Evolutionary conservation across 2,797 vertebrate species (phyloP).

Genomic region (Danio albolineatus): DNA sequence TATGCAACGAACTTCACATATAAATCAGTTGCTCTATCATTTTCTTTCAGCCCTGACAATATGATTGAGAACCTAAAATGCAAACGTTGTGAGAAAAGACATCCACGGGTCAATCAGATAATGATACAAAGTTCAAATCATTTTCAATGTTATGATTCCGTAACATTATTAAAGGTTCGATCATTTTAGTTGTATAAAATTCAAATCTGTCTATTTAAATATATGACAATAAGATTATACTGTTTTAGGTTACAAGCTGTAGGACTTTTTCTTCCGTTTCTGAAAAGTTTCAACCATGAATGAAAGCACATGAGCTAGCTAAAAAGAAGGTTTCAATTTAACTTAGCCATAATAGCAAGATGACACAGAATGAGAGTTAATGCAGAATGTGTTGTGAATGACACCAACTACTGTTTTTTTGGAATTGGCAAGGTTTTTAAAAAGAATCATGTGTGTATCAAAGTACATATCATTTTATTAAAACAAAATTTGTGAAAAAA

Average conservation of each 20-base stretch:
- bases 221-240: neutral
- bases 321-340: neutral
- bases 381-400: neutral
- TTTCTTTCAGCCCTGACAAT: neutral
- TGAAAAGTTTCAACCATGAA: neutral
- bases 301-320: neutral
- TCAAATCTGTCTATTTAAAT: constrained; percentile 1
- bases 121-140: neutral
- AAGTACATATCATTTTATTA: neutral
- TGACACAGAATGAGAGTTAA: neutral
- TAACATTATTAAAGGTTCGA: constrained; percentile 1
- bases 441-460: no score
- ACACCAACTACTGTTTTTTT: neutral
- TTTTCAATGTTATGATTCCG: constrained; percentile 1
- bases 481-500: neutral
- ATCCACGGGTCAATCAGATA: neutral
- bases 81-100: neutral
- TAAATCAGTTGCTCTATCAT: neutral
- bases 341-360: neutral
- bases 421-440: neutral
- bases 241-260: neutral
- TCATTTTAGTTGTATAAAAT: neutral
- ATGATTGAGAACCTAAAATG: neutral
- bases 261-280: constrained; percentile 1
- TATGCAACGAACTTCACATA: neutral